Evolutionary conservation across 2,113 vertebrate species (phyloP), one percentile per base, ranked within the genome.

Genomic region (Gobio gobio): DNA sequence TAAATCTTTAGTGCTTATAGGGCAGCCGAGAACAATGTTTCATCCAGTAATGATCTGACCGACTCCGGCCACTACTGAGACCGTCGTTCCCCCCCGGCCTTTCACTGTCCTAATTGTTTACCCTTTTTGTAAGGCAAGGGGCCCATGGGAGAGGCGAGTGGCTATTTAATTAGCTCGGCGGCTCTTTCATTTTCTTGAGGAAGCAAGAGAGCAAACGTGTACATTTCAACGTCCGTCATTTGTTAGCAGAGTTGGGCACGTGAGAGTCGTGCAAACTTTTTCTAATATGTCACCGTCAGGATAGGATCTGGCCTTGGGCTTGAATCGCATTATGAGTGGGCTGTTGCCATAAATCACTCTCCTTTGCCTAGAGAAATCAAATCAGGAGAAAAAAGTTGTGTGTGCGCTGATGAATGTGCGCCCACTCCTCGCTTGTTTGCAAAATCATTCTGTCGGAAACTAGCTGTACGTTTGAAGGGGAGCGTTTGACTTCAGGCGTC

Each of bases 241-340:
- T 83, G 78, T 89, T 86, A 85, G 66, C 61, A 66, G 83, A 88
- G 70, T 85, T 83, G 59, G 85, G 87, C 77, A 43, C 18, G 56
- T 12, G 29, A 49, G 49, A 88, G 54, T 85, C 73, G 29, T 51
- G 59, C 83, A 87, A 90, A 90, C 78, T 87, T 90, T 91, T 90
- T 85, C 20, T 84, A 88, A 91, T 91, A 86, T 86, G 86, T 88
- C 86, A 85, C 82, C 83, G 82, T 84, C 77, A 86, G 81, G 78
- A 89, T 85, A 66, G 66, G 82, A 79, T 87, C 76, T 92, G 87
- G 90, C 91, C 88, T 85, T 87, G 56, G 87, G 90, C 90, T 88
- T 89, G 88, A 90, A 90, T 91, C 78, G n/a, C 88, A 91, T 90
- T 92, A 90, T 88, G 85, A 85, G 85, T 84, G 70, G 78, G 87